A percentile compares a stretch with the other conserved stretches of the same genome.
Conservation (phyloP, 2,888 invertebrate genomes). For the Hirtodrosophila duncani region DNA sequence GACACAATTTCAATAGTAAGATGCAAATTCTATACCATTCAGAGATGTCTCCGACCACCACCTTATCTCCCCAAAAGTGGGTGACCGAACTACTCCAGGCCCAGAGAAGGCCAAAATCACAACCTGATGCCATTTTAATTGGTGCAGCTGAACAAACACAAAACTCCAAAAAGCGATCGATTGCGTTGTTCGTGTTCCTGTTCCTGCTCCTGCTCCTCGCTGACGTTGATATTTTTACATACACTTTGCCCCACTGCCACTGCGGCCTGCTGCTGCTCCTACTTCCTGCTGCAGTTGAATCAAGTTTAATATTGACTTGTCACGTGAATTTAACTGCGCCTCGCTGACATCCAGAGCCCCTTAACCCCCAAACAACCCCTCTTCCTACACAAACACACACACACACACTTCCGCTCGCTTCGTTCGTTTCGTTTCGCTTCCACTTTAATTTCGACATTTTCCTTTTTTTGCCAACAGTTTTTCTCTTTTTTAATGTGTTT, state of each 20-base stretch:
- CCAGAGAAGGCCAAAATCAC: constrained; percentile 63
- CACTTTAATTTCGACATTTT: too few species aligned
- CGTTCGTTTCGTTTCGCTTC: background rate
- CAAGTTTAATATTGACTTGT: constrained; percentile 69
- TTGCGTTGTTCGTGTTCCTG: constrained; percentile 16
- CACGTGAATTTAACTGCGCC: constrained; percentile 69
- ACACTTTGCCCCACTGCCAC: background rate
- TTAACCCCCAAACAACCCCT: constrained; percentile 27
- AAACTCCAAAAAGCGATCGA: constrained; percentile 48
- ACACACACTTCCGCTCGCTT: too few species aligned
- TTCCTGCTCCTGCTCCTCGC: background rate
- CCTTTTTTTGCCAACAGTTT: too few species aligned
- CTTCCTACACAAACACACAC: background rate
- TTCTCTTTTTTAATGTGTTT: too few species aligned
- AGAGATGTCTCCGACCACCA: too few species aligned
- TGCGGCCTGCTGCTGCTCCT: background rate
- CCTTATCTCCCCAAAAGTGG: constrained; percentile 1
- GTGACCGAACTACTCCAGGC: constrained; percentile 37
- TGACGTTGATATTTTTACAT: too few species aligned
- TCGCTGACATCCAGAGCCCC: constrained; percentile 41
- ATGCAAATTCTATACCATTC: too few species aligned
- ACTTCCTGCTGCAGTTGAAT: constrained; percentile 44
- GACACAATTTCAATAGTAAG: too few species aligned
- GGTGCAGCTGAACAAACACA: constrained; percentile 37
- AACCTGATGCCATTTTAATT: constrained; percentile 68